Evolutionary conservation across 2,888 invertebrate species (phyloP).

Genomic region (Archips xylosteana): DNA sequence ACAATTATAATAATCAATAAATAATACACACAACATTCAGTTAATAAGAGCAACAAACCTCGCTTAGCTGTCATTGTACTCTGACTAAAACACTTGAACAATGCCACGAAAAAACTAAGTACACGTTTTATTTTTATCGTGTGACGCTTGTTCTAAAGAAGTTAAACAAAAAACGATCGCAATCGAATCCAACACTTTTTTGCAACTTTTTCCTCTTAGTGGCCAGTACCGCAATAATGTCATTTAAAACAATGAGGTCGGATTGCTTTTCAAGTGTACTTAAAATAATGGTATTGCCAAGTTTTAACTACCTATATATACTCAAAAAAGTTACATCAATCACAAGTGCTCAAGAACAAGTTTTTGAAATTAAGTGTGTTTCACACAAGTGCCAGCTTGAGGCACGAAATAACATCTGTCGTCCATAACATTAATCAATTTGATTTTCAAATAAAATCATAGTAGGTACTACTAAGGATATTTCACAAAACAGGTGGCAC

Average conservation of each 20-base stretch:
- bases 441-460: neutral
- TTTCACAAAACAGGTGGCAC: conserved; percentile 26
- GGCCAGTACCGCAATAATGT: conserved; percentile 7
- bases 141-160: conserved; percentile 2
- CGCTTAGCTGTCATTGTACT: neutral
- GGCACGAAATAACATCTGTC: neutral
- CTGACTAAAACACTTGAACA: neutral
- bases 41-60: neutral
- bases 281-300: conserved; percentile 2
- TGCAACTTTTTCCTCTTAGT: neutral
- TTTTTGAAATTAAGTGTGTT: neutral
- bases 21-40: neutral
- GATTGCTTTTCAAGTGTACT: neutral
- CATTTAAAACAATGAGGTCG: conserved; percentile 9
- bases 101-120: neutral
- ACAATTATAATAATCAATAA: conserved; percentile 12
- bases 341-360: neutral
- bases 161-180: conserved; percentile 3
- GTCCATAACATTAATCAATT: conserved; percentile 1
- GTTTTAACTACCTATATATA: neutral
- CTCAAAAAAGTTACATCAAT: neutral
- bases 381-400: neutral
- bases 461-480: neutral
- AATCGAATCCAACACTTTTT: neutral
- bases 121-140: neutral